phyloP scores from a whole-genome alignment of 2,113 vertebrate genomes.

The Indicator maculatus region DNA sequence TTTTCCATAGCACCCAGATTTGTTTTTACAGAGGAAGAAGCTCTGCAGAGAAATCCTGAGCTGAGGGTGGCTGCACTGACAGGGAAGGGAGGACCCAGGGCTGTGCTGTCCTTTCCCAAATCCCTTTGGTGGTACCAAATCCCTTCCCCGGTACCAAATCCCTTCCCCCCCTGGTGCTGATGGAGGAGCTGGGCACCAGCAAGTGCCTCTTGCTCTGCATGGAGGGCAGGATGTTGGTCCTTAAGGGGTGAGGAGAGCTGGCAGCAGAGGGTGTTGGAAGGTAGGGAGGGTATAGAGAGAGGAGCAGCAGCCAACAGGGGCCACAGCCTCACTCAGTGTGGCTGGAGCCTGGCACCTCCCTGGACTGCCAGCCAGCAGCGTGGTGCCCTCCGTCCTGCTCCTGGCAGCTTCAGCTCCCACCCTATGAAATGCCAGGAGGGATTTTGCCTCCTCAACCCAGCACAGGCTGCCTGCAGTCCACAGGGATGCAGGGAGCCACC shows the following conservation, averaged over 20 bases:
- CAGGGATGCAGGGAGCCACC: background rate
- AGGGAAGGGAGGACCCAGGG: background rate
- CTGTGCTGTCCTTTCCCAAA: rapidly evolving
- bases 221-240: background rate
- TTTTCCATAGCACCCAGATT: background rate
- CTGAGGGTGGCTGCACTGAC: background rate
- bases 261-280: background rate
- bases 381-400: background rate
- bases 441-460: background rate
- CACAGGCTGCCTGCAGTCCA: background rate
- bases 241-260: background rate
- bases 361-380: background rate
- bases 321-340: rapidly evolving
- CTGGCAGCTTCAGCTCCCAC: background rate
- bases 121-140: rapidly evolving
- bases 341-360: background rate
- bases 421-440: rapidly evolving
- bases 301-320: background rate
- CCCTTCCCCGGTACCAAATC: background rate
- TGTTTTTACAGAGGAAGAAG: background rate
- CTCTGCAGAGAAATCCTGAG: background rate
- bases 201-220: rapidly evolving
- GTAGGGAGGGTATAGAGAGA: rapidly evolving
- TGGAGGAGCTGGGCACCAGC: background rate
- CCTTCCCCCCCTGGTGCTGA: background rate